phyloP scores from a whole-genome alignment of 2,888 invertebrate genomes.

The Agrochola macilenta region DNA sequence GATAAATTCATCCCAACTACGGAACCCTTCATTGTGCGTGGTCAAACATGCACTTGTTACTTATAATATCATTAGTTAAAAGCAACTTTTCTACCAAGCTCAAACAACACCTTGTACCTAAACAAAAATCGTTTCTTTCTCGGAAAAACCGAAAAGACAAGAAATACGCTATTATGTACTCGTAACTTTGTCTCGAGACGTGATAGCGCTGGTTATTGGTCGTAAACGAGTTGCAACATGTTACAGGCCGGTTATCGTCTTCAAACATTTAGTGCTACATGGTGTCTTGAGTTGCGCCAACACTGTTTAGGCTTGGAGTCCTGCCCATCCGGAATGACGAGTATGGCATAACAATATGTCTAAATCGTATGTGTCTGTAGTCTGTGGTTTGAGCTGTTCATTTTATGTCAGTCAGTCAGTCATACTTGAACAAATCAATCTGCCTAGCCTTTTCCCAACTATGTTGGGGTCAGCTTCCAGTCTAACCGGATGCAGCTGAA shows the following conservation, averaged over 20 bases:
- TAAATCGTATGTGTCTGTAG: not conserved
- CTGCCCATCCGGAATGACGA: conserved; percentile 30
- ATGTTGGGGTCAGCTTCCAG: too few relatives aligned
- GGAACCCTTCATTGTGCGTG: too few relatives aligned
- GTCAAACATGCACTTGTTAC: too few relatives aligned
- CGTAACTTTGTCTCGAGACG: conserved; percentile 18
- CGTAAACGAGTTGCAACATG: conserved; percentile 46
- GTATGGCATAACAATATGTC: conserved; percentile 8
- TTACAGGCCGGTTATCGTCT: conserved; percentile 32
- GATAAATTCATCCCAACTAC: too few relatives aligned
- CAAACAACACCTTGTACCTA: not conserved
- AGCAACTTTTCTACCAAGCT: not conserved
- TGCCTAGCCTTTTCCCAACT: too few relatives aligned
- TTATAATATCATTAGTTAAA: not conserved
- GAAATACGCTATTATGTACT: conserved; percentile 1
- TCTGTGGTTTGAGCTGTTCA: not conserved
- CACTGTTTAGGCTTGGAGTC: conserved; percentile 29
- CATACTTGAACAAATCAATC: not conserved
- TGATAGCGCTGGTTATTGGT: conserved; percentile 27
- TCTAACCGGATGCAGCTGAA: too few relatives aligned
- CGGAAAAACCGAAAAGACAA: not conserved
- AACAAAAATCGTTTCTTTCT: not conserved
- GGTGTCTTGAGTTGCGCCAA: conserved; percentile 43
- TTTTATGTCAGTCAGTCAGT: not conserved
- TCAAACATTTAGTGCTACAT: conserved; percentile 35